Conservation (phyloP, 2,888 invertebrate species). For the Microchrysa polita region DNA sequence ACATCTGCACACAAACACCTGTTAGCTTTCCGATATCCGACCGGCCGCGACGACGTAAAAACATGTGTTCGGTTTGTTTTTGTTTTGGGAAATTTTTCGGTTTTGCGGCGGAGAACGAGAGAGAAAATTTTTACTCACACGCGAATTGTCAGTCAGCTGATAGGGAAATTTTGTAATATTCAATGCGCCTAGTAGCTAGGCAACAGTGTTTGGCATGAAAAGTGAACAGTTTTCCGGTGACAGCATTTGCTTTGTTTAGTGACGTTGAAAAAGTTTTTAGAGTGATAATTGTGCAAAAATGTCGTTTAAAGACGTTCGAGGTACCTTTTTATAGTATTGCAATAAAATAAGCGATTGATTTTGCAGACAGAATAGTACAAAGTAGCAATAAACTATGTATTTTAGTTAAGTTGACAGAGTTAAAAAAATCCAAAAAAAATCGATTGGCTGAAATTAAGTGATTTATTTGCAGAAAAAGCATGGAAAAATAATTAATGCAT, state of each 20-base stretch:
- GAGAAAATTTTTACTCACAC: neutral
- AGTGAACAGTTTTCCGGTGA: neutral
- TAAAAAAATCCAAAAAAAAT: too few relatives aligned
- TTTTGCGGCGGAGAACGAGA: neutral
- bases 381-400: too few relatives aligned
- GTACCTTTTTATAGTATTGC: too few relatives aligned
- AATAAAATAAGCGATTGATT: too few relatives aligned
- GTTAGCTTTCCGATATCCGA: slow-evolving; percentile 8
- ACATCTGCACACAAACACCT: neutral
- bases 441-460: too few relatives aligned
- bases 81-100: slow-evolving; percentile 26
- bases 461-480: too few relatives aligned
- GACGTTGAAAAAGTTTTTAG: neutral
- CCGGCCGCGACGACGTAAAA: neutral
- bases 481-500: too few relatives aligned
- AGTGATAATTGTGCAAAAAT: slow-evolving; percentile 52
- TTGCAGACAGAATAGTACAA: too few relatives aligned
- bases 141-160: slow-evolving; percentile 6
- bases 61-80: slow-evolving; percentile 28
- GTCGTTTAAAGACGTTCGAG: slow-evolving; percentile 63
- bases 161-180: neutral
- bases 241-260: neutral
- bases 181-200: slow-evolving; percentile 41
- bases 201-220: slow-evolving; percentile 34
- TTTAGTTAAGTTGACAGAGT: too few relatives aligned